These are phyloP conservation scores for Fopius arisanus DNA, from an alignment of 1,140 invertebrate species.

Conservation along the genomic window DNA sequence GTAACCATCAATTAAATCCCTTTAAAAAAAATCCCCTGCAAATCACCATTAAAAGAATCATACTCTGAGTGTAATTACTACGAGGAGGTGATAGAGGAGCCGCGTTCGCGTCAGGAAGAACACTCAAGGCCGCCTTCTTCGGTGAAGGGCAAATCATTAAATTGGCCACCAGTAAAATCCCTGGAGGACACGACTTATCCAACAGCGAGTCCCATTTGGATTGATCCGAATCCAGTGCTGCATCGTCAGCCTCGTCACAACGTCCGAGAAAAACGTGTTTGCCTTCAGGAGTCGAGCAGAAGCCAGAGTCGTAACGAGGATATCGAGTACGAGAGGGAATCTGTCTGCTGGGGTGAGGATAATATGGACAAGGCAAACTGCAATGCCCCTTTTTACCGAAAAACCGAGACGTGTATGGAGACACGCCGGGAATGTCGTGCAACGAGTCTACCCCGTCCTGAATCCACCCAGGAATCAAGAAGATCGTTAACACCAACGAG, in stretches of 20 bases:
- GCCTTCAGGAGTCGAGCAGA: constrained; percentile 45
- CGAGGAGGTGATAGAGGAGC: constrained; percentile 26
- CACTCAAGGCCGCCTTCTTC: constrained; percentile 30
- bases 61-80: constrained; percentile 28
- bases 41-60: constrained; percentile 21
- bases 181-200: constrained; percentile 62
- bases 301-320: constrained; percentile 39
- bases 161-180: constrained; percentile 56
- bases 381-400: constrained; percentile 50
- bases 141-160: constrained; percentile 45
- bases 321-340: constrained; percentile 30
- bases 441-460: constrained; percentile 45
- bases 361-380: constrained; percentile 56
- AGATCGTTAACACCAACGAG: constrained; percentile 60
- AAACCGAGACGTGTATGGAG: constrained; percentile 48
- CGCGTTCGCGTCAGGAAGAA: not conserved
- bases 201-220: constrained; percentile 61
- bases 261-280: constrained; percentile 46
- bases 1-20: not conserved
- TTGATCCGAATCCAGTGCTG: constrained; percentile 56
- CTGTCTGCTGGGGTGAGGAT: constrained; percentile 24
- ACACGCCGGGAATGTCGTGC: constrained; percentile 39
- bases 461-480: constrained; percentile 54
- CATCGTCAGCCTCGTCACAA: constrained; percentile 42
- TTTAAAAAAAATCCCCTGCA: not conserved